Evolutionary conservation across 2,888 invertebrate species (phyloP).

Genomic region (Apodemia mormo): DNA sequence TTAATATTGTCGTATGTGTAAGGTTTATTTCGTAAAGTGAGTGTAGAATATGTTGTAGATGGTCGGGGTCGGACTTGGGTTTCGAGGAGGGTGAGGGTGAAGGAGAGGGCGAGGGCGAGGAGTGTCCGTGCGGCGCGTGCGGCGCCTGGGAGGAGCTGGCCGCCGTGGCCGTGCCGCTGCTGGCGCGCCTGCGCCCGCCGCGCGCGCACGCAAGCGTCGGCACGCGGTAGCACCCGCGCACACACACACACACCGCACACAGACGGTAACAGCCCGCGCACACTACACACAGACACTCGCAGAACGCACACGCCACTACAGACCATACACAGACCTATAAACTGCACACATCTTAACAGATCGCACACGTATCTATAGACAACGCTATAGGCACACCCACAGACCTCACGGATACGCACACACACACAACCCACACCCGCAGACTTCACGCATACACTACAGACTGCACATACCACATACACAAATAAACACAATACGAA

Average conservation of each 20-base stretch:
- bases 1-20: background rate
- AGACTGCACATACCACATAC: too few relatives aligned
- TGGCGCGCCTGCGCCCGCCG: constrained; percentile 83
- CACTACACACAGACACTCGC: too few relatives aligned
- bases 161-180: constrained; percentile 86
- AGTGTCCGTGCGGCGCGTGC: constrained; percentile 65
- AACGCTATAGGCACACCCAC: too few relatives aligned
- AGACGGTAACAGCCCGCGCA: too few relatives aligned
- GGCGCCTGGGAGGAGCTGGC: constrained; percentile 89
- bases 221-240: constrained; percentile 47
- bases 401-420: too few relatives aligned
- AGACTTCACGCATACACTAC: too few relatives aligned
- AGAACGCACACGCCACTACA: too few relatives aligned
- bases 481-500: too few relatives aligned
- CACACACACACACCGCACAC: background rate
- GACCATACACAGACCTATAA: too few relatives aligned
- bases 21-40: background rate
- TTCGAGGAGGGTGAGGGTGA: constrained; percentile 66
- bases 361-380: too few relatives aligned
- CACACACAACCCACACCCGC: too few relatives aligned
- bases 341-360: too few relatives aligned
- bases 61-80: constrained; percentile 64
- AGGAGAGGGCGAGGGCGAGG: constrained; percentile 50
- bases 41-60: constrained; percentile 31
- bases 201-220: constrained; percentile 67